phyloP scores from a whole-genome alignment of 2,113 vertebrate genomes.

The Cephalopterus ornatus region DNA sequence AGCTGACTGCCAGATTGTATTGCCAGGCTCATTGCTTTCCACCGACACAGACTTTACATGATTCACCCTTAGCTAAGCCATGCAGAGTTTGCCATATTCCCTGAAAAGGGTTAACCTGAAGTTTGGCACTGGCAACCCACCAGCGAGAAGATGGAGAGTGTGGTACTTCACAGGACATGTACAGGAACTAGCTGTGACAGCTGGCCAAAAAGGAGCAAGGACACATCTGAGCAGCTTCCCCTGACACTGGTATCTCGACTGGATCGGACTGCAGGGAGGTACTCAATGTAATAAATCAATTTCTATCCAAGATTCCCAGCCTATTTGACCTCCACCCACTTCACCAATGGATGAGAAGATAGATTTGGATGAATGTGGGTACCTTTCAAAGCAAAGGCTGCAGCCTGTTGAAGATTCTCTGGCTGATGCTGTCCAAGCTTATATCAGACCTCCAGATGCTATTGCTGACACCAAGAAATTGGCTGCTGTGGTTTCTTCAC shows the following conservation, averaged over 20 bases:
- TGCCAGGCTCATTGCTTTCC: neutral
- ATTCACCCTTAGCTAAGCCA: neutral
- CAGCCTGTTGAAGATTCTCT: neutral
- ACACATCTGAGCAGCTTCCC: neutral
- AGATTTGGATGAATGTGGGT: neutral
- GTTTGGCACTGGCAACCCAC: neutral
- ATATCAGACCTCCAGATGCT: neutral
- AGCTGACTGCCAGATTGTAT: neutral
- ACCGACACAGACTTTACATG: neutral
- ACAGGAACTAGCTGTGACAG: neutral
- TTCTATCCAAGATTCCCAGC: neutral
- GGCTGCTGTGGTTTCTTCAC: neutral
- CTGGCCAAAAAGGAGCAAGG: neutral
- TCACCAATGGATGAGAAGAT: neutral
- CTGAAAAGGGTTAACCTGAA: neutral
- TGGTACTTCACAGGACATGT: neutral
- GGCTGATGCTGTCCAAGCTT: neutral
- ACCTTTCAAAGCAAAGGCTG: neutral
- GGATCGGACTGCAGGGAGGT: neutral
- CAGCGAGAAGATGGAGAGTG: neutral
- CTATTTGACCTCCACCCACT: neutral
- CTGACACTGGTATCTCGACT: neutral
- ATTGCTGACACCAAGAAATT: neutral
- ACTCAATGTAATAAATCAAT: neutral
- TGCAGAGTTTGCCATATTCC: fast-evolving